Evolutionary conservation across 2,113 vertebrate species (phyloP).

Genomic region (Echinops telfairi): DNA sequence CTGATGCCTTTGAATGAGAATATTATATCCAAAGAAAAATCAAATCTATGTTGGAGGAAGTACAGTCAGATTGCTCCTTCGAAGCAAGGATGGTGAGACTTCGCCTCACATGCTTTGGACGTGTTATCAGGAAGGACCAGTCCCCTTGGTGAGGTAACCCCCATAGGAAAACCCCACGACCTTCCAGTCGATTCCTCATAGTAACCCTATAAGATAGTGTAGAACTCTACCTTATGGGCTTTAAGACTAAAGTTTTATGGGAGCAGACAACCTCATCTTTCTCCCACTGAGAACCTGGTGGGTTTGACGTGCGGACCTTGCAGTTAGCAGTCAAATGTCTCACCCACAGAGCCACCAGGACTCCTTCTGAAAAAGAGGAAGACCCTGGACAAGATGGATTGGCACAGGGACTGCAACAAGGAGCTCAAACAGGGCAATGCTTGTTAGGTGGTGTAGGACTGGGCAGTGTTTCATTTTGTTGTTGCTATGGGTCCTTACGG

Average conservation of each 20-base stretch:
- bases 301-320: too few species aligned
- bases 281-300: too few species aligned
- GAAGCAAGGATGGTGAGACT: background rate
- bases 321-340: too few species aligned
- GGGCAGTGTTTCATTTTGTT: background rate
- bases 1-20: background rate
- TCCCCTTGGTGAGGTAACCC: too few species aligned
- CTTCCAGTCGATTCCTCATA: too few species aligned
- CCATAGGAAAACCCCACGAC: too few species aligned
- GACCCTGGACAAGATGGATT: background rate
- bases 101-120: background rate
- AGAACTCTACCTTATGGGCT: too few species aligned
- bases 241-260: too few species aligned
- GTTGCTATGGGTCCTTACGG: background rate
- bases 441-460: background rate
- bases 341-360: too few species aligned
- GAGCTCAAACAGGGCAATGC: background rate
- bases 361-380: background rate
- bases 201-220: too few species aligned
- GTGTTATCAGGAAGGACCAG: background rate
- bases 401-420: background rate
- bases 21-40: background rate
- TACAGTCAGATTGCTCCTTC: background rate
- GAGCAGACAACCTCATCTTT: too few species aligned
- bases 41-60: background rate